These are phyloP conservation scores for Lates calcarifer DNA, from an alignment of 2,113 vertebrate species.

Conservation along the genomic window DNA sequence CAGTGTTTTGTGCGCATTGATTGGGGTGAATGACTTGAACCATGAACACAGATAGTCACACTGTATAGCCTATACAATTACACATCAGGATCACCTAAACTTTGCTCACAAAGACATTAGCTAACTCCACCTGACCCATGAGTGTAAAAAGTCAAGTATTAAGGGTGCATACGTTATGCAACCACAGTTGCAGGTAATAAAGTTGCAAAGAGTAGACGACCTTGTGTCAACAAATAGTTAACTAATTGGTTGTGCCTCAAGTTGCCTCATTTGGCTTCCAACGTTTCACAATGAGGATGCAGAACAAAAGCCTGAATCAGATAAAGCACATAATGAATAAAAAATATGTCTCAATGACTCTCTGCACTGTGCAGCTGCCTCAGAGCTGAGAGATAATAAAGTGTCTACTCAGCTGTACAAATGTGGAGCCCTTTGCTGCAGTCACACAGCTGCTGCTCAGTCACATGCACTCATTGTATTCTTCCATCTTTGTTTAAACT, in stretches of 20 bases:
- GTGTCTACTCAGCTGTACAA: slow-evolving; percentile 52
- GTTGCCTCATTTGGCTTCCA: not conserved
- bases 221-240: slow-evolving; percentile 23
- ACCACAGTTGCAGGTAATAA: not conserved
- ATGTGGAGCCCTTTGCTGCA: not conserved
- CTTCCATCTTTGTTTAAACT: not conserved
- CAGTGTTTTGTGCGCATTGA: not conserved
- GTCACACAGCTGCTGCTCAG: slow-evolving; percentile 35
- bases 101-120: not conserved
- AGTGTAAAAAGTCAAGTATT: not conserved
- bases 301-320: slow-evolving; percentile 13
- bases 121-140: not conserved
- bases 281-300: not conserved
- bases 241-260: not conserved
- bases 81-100: not conserved
- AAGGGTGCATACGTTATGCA: not conserved
- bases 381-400: slow-evolving; percentile 40
- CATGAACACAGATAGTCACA: not conserved
- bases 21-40: not conserved
- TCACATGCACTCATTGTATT: not conserved
- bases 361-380: slow-evolving; percentile 34
- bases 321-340: slow-evolving; percentile 6
- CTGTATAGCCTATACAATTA: not conserved
- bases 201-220: not conserved
- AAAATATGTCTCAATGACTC: slow-evolving; percentile 1